These are phyloP conservation scores for Coenonympha arcania DNA, from an alignment of 2,888 invertebrate species.

Conservation along the genomic window DNA sequence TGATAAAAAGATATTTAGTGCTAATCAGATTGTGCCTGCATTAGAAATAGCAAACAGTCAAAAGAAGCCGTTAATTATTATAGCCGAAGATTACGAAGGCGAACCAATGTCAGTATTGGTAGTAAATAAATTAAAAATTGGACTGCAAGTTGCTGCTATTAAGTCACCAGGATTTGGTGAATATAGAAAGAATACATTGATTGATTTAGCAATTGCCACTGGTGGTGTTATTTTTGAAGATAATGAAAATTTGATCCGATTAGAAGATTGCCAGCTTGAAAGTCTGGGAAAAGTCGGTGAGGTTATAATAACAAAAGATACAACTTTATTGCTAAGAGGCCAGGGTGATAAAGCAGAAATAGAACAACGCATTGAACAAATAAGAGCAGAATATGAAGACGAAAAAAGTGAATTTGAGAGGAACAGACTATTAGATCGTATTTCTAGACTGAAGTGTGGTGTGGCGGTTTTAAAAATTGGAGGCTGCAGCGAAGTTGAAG, in stretches of 20 bases:
- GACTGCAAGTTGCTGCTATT: conserved; percentile 93
- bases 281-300: conserved; percentile 91
- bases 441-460: conserved; percentile 89
- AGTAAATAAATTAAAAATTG: conserved; percentile 89
- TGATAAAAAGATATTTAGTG: conserved; percentile 97
- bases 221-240: conserved; percentile 96
- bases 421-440: conserved; percentile 88
- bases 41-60: conserved; percentile 93
- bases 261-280: conserved; percentile 87
- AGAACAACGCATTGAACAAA: conserved; percentile 82
- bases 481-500: conserved; percentile 91
- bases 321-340: conserved; percentile 79
- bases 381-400: conserved; percentile 86
- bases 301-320: conserved; percentile 93
- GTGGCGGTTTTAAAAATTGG: conserved; percentile 85
- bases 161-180: conserved; percentile 98
- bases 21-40: conserved; percentile 95
- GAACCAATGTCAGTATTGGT: conserved; percentile 94
- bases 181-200: conserved; percentile 88
- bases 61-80: conserved; percentile 93
- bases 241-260: conserved; percentile 87
- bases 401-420: conserved; percentile 92
- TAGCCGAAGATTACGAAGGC: conserved; percentile 95
- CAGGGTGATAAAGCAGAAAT: conserved; percentile 86
- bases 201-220: conserved; percentile 92